Evolutionary conservation across 2,797 vertebrate species (phyloP).

Genomic region (Cyclura pinguis): DNA sequence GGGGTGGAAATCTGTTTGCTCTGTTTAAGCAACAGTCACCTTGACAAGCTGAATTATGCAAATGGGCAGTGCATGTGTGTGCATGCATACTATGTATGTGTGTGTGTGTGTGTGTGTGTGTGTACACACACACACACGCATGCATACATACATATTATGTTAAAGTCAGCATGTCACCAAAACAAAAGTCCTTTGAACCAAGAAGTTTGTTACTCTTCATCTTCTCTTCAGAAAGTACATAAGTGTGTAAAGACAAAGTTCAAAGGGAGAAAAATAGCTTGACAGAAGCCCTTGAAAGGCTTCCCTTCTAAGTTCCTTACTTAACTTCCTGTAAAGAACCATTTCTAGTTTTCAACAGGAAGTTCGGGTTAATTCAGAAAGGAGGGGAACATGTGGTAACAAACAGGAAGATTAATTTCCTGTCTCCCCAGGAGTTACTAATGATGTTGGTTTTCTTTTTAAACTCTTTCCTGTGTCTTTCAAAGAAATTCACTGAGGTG

Average conservation of each 20-base stretch:
- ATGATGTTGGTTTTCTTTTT: slow-evolving; percentile 37
- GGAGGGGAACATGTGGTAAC: slow-evolving; percentile 42
- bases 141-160: not conserved
- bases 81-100: no score
- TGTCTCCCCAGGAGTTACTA: slow-evolving; percentile 39
- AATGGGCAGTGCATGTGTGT: slow-evolving; percentile 10
- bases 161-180: slow-evolving; percentile 33
- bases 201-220: slow-evolving; percentile 34
- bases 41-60: slow-evolving; percentile 35
- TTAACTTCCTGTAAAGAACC: slow-evolving; percentile 34
- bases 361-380: slow-evolving; percentile 35
- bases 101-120: not conserved
- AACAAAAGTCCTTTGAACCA: slow-evolving; percentile 53
- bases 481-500: slow-evolving; percentile 40
- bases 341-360: slow-evolving; percentile 54
- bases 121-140: no score
- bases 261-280: slow-evolving; percentile 23
- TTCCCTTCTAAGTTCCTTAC: slow-evolving; percentile 26
- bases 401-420: slow-evolving; percentile 71
- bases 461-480: not conserved
- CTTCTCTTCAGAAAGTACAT: slow-evolving; percentile 38
- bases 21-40: slow-evolving; percentile 61
- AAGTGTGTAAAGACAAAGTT: slow-evolving; percentile 38
- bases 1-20: slow-evolving; percentile 57
- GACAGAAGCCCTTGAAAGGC: slow-evolving; percentile 35